Evolutionary conservation across 2,888 invertebrate species (phyloP).

Genomic region (Leptinotarsa tumamoca): DNA sequence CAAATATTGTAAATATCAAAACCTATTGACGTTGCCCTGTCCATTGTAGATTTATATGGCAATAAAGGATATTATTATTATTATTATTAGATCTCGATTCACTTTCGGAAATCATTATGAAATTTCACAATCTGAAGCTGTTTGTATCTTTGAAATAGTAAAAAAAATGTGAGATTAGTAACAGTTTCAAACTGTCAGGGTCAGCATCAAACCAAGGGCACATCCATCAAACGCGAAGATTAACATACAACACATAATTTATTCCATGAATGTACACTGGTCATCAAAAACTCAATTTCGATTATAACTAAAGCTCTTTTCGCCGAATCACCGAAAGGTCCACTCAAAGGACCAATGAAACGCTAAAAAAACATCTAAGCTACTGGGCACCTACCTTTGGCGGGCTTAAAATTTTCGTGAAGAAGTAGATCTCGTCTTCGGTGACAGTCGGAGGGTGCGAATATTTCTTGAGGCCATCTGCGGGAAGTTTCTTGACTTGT

Average conservation of each 20-base stretch:
- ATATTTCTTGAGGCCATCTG: slow-evolving; percentile 83
- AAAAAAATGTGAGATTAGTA: no score
- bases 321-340: no score
- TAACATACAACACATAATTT: slow-evolving; percentile 24
- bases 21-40: no score
- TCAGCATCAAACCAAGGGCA: background rate
- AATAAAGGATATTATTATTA: no score
- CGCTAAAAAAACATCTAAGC: background rate
- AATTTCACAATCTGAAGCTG: no score
- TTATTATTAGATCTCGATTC: no score
- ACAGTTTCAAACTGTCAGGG: background rate
- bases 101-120: no score
- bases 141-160: no score
- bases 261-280: slow-evolving; percentile 44
- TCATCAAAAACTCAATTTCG: slow-evolving; percentile 25
- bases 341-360: background rate
- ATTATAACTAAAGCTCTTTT: background rate
- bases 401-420: slow-evolving; percentile 77
- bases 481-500: slow-evolving; percentile 78
- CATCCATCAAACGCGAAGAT: background rate
- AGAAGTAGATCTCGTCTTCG: slow-evolving; percentile 93
- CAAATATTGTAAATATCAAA: no score
- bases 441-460: slow-evolving; percentile 85
- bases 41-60: no score
- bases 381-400: slow-evolving; percentile 68